Conservation (phyloP, 2,888 invertebrate genomes). For the Drosophila picticornis region DNA sequence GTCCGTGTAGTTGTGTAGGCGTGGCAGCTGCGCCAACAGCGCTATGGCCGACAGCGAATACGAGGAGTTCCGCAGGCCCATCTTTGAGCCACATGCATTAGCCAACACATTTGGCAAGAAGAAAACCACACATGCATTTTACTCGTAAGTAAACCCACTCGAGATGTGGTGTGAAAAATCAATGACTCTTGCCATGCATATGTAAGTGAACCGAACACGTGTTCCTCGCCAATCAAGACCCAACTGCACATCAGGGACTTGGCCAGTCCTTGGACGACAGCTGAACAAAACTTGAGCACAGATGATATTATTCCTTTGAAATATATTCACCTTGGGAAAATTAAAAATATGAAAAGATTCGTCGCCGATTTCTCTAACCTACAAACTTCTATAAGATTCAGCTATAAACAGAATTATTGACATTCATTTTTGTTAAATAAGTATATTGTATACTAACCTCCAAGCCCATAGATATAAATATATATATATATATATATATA, state of each 20-base stretch:
- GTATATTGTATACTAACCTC: not conserved
- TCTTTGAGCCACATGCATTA: slow-evolving; percentile 89
- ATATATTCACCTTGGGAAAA: not conserved
- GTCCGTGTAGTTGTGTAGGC: slow-evolving; percentile 24
- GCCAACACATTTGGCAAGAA: slow-evolving; percentile 87
- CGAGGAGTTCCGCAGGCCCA: slow-evolving; percentile 93
- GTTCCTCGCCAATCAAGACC: not conserved
- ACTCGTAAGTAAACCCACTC: slow-evolving; percentile 90
- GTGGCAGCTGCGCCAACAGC: slow-evolving; percentile 56
- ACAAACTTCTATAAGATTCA: not conserved
- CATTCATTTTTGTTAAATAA: not conserved
- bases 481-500: too few relatives aligned
- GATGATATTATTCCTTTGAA: not conserved
- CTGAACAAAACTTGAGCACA: slow-evolving; percentile 2
- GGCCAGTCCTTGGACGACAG: slow-evolving; percentile 9
- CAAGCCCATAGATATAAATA: too few relatives aligned
- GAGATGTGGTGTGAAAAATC: slow-evolving; percentile 19
- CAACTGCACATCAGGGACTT: not conserved
- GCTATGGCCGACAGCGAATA: slow-evolving; percentile 96
- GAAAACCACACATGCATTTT: slow-evolving; percentile 89
- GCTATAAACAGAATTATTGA: too few relatives aligned
- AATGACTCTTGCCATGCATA: slow-evolving; percentile 6
- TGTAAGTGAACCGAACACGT: slow-evolving; percentile 15
- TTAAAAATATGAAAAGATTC: not conserved
- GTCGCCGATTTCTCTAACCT: too few relatives aligned